Conservation (phyloP, 2,888 invertebrate species). For the Beris chalybata region DNA sequence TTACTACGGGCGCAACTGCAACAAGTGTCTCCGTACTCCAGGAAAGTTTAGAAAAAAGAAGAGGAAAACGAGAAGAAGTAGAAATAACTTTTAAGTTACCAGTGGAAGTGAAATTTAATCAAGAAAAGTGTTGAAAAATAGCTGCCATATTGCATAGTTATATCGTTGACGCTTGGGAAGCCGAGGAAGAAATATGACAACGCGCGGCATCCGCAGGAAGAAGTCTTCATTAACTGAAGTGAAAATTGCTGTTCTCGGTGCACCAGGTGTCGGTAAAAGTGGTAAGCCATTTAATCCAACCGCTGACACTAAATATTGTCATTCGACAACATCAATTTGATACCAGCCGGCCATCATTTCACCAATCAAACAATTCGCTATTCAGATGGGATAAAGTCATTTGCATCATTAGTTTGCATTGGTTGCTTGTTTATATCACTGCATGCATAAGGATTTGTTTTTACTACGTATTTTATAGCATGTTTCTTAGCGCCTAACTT, state of each 20-base stretch:
- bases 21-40: neutral
- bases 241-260: slow-evolving; percentile 88
- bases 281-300: slow-evolving; percentile 63
- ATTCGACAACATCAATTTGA: too few species aligned
- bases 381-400: too few species aligned
- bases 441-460: too few species aligned
- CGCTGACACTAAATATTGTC: too few species aligned
- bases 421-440: too few species aligned
- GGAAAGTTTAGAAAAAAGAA: neutral
- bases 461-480: too few species aligned
- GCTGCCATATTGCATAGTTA: neutral
- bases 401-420: too few species aligned
- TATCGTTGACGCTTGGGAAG: neutral
- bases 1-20: neutral
- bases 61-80: neutral
- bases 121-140: slow-evolving; percentile 21
- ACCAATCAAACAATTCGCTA: too few species aligned
- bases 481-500: too few species aligned
- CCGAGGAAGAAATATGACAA: slow-evolving; percentile 61
- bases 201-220: slow-evolving; percentile 82
- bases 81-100: neutral
- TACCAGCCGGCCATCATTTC: too few species aligned
- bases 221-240: slow-evolving; percentile 88
- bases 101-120: slow-evolving; percentile 22
- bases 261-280: slow-evolving; percentile 89